phyloP scores from a whole-genome alignment of 2,888 invertebrate genomes.

The Yponomeuta plumbellus region DNA sequence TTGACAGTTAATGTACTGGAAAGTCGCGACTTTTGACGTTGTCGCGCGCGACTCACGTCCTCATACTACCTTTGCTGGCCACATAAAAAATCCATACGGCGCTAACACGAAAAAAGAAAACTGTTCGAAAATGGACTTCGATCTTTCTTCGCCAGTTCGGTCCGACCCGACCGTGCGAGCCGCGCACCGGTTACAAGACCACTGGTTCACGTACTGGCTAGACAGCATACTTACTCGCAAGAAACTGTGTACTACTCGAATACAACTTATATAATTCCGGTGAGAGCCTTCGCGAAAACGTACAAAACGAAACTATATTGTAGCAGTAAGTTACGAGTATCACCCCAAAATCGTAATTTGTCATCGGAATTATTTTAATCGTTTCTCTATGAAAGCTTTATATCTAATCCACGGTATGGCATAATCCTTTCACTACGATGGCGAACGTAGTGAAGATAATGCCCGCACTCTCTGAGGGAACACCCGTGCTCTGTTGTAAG shows the following conservation, averaged over 20 bases:
- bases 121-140: slow-evolving; percentile 24
- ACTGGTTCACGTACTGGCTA: slow-evolving; percentile 43
- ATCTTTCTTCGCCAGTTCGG: slow-evolving; percentile 22
- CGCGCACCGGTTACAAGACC: slow-evolving; percentile 49
- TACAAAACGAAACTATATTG: neutral
- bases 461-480: too few relatives aligned
- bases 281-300: neutral
- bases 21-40: too few relatives aligned
- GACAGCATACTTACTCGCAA: slow-evolving; percentile 20
- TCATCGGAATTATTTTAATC: too few relatives aligned
- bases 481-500: too few relatives aligned
- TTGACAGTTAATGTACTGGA: too few relatives aligned
- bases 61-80: too few relatives aligned
- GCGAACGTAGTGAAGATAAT: too few relatives aligned
- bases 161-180: slow-evolving; percentile 50
- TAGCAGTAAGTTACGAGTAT: neutral
- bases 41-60: too few relatives aligned
- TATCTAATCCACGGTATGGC: too few relatives aligned
- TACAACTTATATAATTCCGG: neutral
- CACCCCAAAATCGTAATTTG: neutral
- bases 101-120: neutral
- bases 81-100: slow-evolving; percentile 26
- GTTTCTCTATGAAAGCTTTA: too few relatives aligned
- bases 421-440: too few relatives aligned
- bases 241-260: slow-evolving; percentile 27